phyloP scores from a whole-genome alignment of 2,113 vertebrate species.

The Canis aureus region DNA sequence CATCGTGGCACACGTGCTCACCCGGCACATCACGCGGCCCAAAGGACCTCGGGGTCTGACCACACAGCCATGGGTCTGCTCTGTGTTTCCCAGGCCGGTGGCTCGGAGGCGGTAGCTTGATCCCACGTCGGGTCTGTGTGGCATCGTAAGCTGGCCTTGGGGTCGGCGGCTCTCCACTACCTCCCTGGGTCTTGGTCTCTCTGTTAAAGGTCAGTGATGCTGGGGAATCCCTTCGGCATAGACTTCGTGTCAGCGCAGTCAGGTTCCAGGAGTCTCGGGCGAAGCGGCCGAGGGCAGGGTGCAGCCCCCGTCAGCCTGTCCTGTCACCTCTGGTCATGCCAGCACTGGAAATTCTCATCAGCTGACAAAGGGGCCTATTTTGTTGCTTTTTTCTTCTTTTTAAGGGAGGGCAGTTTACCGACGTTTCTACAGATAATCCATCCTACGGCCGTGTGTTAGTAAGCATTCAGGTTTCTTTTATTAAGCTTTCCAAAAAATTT shows the following conservation, averaged over 20 bases:
- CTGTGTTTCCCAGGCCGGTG: neutral
- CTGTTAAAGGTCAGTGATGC: conserved; percentile 43
- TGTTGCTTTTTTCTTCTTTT: too few relatives aligned
- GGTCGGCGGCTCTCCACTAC: conserved; percentile 35
- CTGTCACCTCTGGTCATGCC: neutral
- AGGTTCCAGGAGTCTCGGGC: neutral
- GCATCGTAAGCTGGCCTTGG: neutral
- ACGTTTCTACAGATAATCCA: too few relatives aligned
- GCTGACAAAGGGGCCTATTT: neutral
- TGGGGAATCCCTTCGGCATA: conserved; percentile 49
- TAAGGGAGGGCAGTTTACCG: too few relatives aligned
- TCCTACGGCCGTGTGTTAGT: too few relatives aligned
- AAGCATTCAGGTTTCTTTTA: too few relatives aligned
- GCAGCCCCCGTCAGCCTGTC: neutral
- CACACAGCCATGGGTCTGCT: neutral
- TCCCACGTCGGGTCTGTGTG: conserved; percentile 27
- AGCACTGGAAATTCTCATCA: neutral
- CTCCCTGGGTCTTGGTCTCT: conserved; percentile 18
- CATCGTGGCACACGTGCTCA: too few relatives aligned
- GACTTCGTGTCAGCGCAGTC: conserved; percentile 34
- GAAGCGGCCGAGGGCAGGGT: neutral
- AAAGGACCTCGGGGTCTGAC: neutral
- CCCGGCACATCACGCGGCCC: too few relatives aligned
- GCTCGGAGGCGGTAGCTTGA: conserved; percentile 26
- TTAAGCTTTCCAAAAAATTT: neutral